Percentiles rank a stretch among this genome's conserved stretches.
These are phyloP conservation scores for Serranus cabrilla DNA, from an alignment of 2,797 vertebrate genomes.

Conservation along the genomic window DNA sequence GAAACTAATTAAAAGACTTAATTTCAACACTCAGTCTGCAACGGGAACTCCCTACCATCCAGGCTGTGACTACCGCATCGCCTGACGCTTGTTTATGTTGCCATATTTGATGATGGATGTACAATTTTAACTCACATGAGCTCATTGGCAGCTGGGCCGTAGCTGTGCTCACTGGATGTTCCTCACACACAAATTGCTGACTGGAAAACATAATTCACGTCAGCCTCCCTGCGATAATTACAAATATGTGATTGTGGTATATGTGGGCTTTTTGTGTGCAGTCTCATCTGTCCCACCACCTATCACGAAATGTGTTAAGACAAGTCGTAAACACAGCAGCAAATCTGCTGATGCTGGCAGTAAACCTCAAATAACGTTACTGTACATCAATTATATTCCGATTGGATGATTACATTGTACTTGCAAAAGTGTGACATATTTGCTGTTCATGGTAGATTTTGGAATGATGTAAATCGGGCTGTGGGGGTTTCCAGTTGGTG, in stretches of 20 bases:
- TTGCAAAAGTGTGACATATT: background rate
- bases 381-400: slow-evolving; percentile 3
- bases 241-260: slow-evolving; percentile 16
- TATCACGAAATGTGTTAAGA: slow-evolving; percentile 33
- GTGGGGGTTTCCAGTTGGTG: background rate
- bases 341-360: slow-evolving; percentile 27
- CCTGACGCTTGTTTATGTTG: slow-evolving; percentile 30
- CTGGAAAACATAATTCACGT: slow-evolving; percentile 39
- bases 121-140: slow-evolving; percentile 33
- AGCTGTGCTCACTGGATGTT: slow-evolving; percentile 31
- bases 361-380: slow-evolving; percentile 4
- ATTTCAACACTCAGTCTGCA: slow-evolving; percentile 15
- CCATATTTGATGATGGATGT: slow-evolving; percentile 41
- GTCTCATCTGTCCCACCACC: slow-evolving; percentile 19
- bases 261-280: slow-evolving; percentile 10
- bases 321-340: slow-evolving; percentile 18
- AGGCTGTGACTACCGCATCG: background rate
- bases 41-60: slow-evolving; percentile 5
- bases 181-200: slow-evolving; percentile 51
- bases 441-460: slow-evolving; percentile 4
- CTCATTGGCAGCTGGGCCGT: slow-evolving; percentile 43
- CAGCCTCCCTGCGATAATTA: slow-evolving; percentile 37
- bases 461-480: slow-evolving; percentile 1
- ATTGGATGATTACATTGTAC: slow-evolving; percentile 13
- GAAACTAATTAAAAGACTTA: background rate